Evolutionary conservation across 2,113 vertebrate genomes (phyloP).

Genomic region (Ptilorrhoa leucosticta): DNA sequence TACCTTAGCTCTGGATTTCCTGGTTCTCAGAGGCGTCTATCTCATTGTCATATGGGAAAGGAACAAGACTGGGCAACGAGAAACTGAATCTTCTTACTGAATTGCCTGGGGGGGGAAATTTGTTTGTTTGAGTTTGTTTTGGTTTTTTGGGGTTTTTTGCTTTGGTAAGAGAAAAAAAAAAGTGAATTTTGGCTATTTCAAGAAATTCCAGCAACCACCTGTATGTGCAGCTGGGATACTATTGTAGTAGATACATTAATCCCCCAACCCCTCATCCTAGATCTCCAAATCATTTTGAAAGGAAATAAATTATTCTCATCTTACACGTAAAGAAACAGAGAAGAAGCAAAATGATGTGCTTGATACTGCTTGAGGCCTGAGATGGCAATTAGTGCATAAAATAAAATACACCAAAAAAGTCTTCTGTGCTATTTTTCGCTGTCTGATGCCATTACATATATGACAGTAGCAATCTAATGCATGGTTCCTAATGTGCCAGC

Average conservation of each 20-base stretch:
- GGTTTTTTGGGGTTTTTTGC: not conserved
- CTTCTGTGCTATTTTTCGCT: not conserved
- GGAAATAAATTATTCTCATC: not conserved
- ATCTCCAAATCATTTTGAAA: not conserved
- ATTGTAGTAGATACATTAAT: not conserved
- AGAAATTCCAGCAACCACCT: not conserved
- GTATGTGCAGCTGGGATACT: not conserved
- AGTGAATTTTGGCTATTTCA: not conserved
- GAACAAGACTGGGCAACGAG: not conserved
- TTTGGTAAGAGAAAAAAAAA: not conserved
- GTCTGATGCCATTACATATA: not conserved
- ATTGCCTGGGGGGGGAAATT: not conserved
- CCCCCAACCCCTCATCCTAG: not conserved
- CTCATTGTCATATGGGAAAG: not conserved
- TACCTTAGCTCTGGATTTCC: not conserved
- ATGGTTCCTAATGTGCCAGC: not conserved
- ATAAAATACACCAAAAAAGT: not conserved
- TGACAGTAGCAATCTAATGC: not conserved
- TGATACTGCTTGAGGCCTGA: not conserved
- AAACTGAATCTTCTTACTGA: not conserved
- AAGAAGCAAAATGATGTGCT: not conserved
- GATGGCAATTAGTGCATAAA: not conserved
- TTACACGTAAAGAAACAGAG: not conserved
- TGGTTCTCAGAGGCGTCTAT: not conserved
- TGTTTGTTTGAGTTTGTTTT: not conserved